Conservation (phyloP, 2,113 vertebrate species). For the Hippocampus mohnikei region DNA sequence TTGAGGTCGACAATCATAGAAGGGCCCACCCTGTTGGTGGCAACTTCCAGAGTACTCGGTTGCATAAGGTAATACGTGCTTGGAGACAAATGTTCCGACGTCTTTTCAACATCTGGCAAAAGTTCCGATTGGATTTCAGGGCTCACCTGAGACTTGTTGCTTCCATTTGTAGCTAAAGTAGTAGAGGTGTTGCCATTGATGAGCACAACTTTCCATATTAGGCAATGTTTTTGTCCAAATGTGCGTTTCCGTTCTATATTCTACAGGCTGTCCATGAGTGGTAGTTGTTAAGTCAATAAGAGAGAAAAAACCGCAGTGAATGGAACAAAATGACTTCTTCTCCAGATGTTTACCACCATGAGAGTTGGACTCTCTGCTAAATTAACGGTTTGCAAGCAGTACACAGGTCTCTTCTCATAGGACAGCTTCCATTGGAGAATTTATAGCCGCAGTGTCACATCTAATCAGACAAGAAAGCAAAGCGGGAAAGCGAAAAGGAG, state of each 20-base stretch:
- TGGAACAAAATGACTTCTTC: constrained; percentile 43
- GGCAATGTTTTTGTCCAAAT: background rate
- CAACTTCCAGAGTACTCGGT: background rate
- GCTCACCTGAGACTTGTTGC: constrained; percentile 3
- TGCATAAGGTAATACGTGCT: constrained; percentile 3
- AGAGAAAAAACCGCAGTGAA: background rate
- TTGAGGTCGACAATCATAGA: background rate
- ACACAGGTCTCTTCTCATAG: constrained; percentile 42
- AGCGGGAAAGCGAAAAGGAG: constrained; percentile 7
- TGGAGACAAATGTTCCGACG: constrained; percentile 1
- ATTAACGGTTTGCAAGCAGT: constrained; percentile 12
- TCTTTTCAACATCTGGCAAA: constrained; percentile 7
- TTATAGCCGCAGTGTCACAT: constrained; percentile 50
- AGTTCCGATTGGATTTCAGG: constrained; percentile 3
- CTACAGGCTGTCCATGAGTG: background rate
- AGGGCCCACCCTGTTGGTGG: background rate
- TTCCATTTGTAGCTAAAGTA: constrained; percentile 7
- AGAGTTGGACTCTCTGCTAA: constrained; percentile 15
- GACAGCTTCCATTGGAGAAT: constrained; percentile 25
- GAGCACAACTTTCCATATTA: constrained; percentile 9
- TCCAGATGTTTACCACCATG: constrained; percentile 68
- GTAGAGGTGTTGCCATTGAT: background rate
- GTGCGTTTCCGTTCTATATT: background rate
- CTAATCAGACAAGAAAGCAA: constrained; percentile 28
- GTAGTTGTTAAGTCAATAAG: background rate